phyloP scores from a whole-genome alignment of 2,888 invertebrate species.

The Vesta saturnalis region DNA sequence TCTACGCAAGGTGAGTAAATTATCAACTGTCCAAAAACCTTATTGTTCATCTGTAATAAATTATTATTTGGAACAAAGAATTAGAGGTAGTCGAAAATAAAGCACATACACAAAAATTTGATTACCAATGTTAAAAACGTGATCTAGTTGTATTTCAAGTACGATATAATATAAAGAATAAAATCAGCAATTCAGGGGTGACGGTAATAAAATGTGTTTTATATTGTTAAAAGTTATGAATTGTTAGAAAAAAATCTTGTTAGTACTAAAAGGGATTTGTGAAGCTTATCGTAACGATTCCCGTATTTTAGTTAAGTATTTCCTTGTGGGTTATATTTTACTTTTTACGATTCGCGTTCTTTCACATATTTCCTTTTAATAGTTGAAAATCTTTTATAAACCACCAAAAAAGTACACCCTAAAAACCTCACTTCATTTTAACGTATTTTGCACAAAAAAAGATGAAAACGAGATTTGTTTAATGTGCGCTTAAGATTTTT shows the following conservation, averaged over 20 bases:
- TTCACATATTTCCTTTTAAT: constrained; percentile 1
- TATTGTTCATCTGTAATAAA: too few species aligned
- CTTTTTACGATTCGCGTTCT: neutral
- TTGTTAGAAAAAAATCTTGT: neutral
- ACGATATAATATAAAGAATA: too few species aligned
- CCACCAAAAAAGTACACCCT: neutral
- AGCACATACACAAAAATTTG: too few species aligned
- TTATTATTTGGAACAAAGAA: too few species aligned
- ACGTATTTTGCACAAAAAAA: neutral
- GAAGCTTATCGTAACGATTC: constrained; percentile 1
- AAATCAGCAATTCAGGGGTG: too few species aligned
- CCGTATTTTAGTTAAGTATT: constrained; percentile 1
- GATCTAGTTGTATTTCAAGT: too few species aligned
- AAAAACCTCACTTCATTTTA: neutral
- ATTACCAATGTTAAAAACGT: too few species aligned
- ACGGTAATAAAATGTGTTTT: constrained; percentile 1
- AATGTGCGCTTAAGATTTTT: neutral
- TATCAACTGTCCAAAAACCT: too few species aligned
- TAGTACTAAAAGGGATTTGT: neutral
- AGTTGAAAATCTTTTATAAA: constrained; percentile 1
- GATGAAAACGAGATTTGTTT: neutral
- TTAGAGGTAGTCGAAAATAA: too few species aligned
- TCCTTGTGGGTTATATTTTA: constrained; percentile 1
- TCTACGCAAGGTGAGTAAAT: too few species aligned
- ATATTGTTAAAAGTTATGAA: neutral